Conservation (phyloP, 2,888 invertebrate species). For the Eumacrocentrus americanus region DNA sequence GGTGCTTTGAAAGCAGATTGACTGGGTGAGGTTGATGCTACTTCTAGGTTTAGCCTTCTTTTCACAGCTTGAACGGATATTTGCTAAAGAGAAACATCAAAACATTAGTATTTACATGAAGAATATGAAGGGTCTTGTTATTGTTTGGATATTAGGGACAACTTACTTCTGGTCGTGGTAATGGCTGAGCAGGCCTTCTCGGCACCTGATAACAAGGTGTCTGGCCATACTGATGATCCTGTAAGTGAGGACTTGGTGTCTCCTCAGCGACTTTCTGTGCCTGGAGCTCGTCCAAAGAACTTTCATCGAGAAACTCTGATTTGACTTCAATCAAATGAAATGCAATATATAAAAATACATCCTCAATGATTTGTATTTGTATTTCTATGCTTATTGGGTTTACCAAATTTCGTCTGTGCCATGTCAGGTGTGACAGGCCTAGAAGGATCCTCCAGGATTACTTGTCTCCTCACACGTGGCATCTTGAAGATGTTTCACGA, state of each 20-base stretch:
- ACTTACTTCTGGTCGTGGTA: constrained; percentile 57
- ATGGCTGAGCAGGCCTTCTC: constrained; percentile 56
- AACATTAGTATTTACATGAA: not conserved
- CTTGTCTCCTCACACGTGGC: constrained; percentile 60
- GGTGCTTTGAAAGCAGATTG: constrained; percentile 67
- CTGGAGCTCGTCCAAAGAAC: constrained; percentile 56
- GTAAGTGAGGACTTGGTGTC: constrained; percentile 75
- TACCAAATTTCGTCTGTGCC: constrained; percentile 58
- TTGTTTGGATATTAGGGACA: not conserved
- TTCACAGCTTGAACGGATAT: constrained; percentile 73
- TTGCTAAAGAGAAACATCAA: constrained; percentile 42
- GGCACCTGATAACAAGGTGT: constrained; percentile 67
- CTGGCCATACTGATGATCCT: constrained; percentile 87
- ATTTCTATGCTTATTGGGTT: constrained; percentile 13
- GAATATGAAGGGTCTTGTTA: not conserved
- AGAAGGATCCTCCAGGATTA: constrained; percentile 58
- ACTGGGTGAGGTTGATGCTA: constrained; percentile 65
- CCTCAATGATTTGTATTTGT: not conserved
- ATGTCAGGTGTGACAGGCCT: constrained; percentile 61
- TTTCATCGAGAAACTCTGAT: constrained; percentile 56
- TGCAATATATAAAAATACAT: constrained; percentile 3
- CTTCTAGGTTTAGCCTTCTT: constrained; percentile 78
- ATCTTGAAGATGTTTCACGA: constrained; percentile 43
- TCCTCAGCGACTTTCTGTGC: constrained; percentile 58
- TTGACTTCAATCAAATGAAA: constrained; percentile 46